Base-by-base conservation (phyloP, 2,113 vertebrate species). In the Charadrius vociferus region DNA sequence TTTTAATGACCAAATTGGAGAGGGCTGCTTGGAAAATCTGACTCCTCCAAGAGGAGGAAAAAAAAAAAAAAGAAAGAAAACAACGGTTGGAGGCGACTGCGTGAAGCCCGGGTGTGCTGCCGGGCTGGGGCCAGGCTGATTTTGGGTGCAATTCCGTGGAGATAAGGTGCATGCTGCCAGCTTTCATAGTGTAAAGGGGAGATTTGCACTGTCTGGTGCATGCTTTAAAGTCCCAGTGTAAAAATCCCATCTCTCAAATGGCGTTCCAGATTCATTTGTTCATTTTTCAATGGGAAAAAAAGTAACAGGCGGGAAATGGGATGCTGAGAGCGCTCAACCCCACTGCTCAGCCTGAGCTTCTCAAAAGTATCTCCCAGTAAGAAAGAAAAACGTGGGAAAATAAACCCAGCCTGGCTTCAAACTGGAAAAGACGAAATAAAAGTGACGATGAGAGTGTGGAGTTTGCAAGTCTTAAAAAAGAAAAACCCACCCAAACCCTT, bases 221-320 rank as follows among this genome's bases (percentile, higher is more conserved):
- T 55, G 63, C 59, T 63, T 77, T 59, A 65, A 27, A 81, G 41
- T 14, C 58, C 29, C 36, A 23, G 58, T 6, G 74, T 30, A 6
- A 52, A 58, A 34, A 7, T 12, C 22, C 32, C 49, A n/a, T 61
- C 55, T 74, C 74, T 26, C 34, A 24, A 49, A 4, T 15, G 63
- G 36, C 0, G 1, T 4, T 13, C 5, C 2, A 20, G 5, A 0
- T 9, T 41, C 12, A 8, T 63, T 9, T 24, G 17, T 58, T 49
- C 32, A 1, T 23, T 55, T 24, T 14, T 45, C 45, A 45, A 18
- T 19, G 45, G 45, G 45, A 37, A 61, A 29, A 86, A 80, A 84
- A 43, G 19, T 22, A 58, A n/a, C 2, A 18, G 45, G 53, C 4
- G 7, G 56, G 47, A 62, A 75, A 83, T 4, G 52, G 84, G 88